These are phyloP conservation scores for Spheniscus humboldti DNA, from an alignment of 2,797 vertebrate genomes.

Conservation along the genomic window DNA sequence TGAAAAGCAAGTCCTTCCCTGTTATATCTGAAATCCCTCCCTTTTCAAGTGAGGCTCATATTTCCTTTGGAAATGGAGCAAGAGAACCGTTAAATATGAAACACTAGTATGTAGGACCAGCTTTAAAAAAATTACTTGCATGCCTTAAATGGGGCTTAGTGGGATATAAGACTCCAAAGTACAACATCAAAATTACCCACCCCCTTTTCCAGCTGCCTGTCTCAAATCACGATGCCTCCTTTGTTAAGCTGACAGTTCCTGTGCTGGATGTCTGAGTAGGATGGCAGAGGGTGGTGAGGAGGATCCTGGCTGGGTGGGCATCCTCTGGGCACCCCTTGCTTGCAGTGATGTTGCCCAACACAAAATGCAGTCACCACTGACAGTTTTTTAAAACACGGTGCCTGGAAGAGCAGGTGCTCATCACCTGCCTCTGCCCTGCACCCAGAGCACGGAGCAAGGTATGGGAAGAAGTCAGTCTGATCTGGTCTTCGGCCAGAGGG, in stretches of 20 bases:
- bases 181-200: background rate
- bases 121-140: background rate
- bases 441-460: background rate
- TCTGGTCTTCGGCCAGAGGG: background rate
- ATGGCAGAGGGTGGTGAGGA: background rate
- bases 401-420: background rate
- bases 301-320: background rate
- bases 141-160: background rate
- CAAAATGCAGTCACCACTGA: background rate
- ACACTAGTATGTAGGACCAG: background rate
- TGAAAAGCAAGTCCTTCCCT: background rate
- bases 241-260: background rate
- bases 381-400: background rate
- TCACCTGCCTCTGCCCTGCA: background rate
- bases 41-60: background rate
- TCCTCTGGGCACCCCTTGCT: background rate
- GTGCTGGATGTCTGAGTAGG: background rate
- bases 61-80: background rate
- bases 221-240: background rate
- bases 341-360: background rate
- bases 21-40: background rate
- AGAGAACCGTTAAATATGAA: background rate
- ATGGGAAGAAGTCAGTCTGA: background rate
- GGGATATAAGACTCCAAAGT: background rate
- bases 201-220: background rate